These are phyloP conservation scores for Gnathonemus longibarbis DNA, from an alignment of 2,113 vertebrate genomes.

Conservation along the genomic window DNA sequence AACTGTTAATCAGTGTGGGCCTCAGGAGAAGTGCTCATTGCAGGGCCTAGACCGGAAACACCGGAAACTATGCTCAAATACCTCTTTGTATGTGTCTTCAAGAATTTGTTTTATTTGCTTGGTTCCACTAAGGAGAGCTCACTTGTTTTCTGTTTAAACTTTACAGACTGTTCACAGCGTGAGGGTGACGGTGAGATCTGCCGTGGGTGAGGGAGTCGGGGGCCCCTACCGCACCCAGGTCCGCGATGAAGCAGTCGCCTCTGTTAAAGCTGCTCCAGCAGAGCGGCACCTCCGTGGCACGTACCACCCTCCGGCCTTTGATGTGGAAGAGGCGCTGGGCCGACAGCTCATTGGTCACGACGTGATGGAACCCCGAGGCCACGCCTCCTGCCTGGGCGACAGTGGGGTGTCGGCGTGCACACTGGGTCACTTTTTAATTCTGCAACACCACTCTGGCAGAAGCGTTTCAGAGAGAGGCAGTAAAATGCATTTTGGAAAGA, in stretches of 20 bases:
- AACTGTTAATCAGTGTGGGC: neutral
- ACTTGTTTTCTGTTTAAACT: neutral
- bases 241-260: constrained; percentile 89
- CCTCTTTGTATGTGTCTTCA: neutral
- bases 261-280: constrained; percentile 83
- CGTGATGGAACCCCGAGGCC: constrained; percentile 81
- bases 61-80: neutral
- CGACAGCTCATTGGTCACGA: constrained; percentile 76
- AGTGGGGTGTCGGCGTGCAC: constrained; percentile 6
- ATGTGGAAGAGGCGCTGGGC: constrained; percentile 76
- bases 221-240: constrained; percentile 73
- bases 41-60: neutral
- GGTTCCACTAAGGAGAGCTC: neutral
- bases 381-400: constrained; percentile 74
- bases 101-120: neutral
- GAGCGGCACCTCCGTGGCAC: constrained; percentile 77
- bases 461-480: neutral
- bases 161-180: neutral
- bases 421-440: neutral
- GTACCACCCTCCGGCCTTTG: constrained; percentile 79
- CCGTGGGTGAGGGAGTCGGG: neutral
- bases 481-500: neutral
- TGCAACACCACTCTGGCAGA: neutral
- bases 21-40: neutral
- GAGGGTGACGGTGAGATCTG: neutral